Evolutionary conservation across 1,140 invertebrate genomes (phyloP).

Genomic region (Pemphigus obesinymphae): DNA sequence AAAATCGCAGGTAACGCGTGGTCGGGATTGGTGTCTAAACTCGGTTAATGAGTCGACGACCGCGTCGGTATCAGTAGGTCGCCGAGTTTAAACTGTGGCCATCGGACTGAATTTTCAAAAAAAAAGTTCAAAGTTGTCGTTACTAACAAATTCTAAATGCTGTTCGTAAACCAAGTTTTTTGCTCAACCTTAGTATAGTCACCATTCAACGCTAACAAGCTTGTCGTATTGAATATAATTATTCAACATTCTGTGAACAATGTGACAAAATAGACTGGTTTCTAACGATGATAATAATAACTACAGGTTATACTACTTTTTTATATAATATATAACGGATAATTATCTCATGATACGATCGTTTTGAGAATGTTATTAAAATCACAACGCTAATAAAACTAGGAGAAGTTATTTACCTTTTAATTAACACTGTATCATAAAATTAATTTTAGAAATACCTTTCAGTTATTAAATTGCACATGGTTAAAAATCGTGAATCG

Average conservation of each 20-base stretch:
- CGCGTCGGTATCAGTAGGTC: neutral
- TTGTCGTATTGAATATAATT: neutral
- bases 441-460: neutral
- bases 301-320: neutral
- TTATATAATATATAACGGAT: constrained; percentile 4
- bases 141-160: neutral
- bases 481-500: too few species aligned
- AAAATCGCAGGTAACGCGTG: neutral
- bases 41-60: neutral
- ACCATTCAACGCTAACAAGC: too few species aligned
- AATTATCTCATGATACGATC: neutral
- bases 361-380: neutral
- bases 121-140: neutral
- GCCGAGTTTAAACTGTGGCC: neutral
- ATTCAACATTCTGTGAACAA: neutral
- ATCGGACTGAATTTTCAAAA: neutral
- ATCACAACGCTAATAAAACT: neutral
- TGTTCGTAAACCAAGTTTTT: neutral
- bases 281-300: constrained; percentile 14
- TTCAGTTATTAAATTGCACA: neutral
- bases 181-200: too few species aligned
- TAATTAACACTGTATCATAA: neutral
- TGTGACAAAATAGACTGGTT: constrained; percentile 20
- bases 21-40: neutral
- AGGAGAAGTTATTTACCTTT: neutral